Evolutionary conservation across 2,113 vertebrate species (phyloP), one percentile per base, ranked within the genome.

Genomic region (Pampusana beccarii): DNA sequence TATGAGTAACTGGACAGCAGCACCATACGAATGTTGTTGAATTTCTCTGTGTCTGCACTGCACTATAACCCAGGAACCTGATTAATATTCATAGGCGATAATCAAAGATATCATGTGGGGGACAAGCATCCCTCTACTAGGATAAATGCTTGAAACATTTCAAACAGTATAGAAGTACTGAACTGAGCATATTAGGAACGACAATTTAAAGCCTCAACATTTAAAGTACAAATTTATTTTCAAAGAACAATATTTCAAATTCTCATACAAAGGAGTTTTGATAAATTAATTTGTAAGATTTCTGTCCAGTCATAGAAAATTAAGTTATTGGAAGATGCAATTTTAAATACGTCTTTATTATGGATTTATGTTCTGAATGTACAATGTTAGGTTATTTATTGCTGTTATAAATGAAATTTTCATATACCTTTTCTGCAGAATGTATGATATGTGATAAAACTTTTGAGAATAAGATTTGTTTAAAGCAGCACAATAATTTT

Each of bases 401-500:
- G 42, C 16, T 86, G 29, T 94, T 97, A 85, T 54, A 82, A 94
- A 96, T 62, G 71, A 90, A 74, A 95, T 94, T 95, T 42, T 85
- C 31, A 51, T 95, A 80, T 84, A 82, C 17, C 73, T 97, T 97
- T 97, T 95, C 71, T 96, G 67, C 48, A 97, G 83, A 93, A 91
- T 90, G 29, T 42, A 42, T 42, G 96, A 85, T 78, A 77, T 75
- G 51, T 83, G 21, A 96, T 92, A 95, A 94, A 95, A 67, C 88
- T 78, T 70, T 56, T 95, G 84, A 95, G 60, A 90, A 80, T 88
- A 70, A 53, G 11, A 71, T 87, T 87, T 84, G 24, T 86, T 81
- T 88, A 74, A 57, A 93, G 11, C 38, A 88, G 38, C 48, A 62
- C 64, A 80, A 21, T 51, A 54, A 91, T 91, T 97, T 97, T 81